These are phyloP conservation scores for Pristis pectinata DNA, from an alignment of 2,797 vertebrate genomes.

Conservation along the genomic window DNA sequence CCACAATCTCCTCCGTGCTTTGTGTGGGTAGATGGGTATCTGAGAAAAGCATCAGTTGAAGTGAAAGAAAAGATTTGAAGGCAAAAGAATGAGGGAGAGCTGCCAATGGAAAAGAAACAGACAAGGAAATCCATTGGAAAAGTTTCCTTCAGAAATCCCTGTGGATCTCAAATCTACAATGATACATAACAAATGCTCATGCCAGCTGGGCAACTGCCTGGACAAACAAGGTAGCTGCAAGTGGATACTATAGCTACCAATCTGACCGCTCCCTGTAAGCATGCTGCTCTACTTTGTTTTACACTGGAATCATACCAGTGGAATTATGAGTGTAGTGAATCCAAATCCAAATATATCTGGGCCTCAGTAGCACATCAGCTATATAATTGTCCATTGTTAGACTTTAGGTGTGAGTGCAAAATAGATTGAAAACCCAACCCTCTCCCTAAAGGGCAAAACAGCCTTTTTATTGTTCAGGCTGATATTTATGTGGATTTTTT, in stretches of 20 bases:
- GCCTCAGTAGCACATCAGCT: neutral
- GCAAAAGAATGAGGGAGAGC: neutral
- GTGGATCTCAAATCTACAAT: conserved; percentile 4
- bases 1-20: too few relatives aligned
- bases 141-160: conserved; percentile 26
- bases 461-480: neutral
- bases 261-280: conserved; percentile 18
- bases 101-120: conserved; percentile 30
- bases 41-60: conserved; percentile 24
- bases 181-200: neutral
- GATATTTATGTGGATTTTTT: neutral
- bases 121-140: conserved; percentile 29
- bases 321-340: conserved; percentile 30
- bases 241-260: conserved; percentile 21
- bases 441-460: neutral
- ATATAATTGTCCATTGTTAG: conserved; percentile 19
- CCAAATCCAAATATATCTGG: conserved; percentile 14
- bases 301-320: neutral
- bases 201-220: conserved; percentile 17
- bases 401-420: neutral
- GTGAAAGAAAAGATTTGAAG: conserved; percentile 13
- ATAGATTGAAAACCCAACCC: conserved; percentile 1
- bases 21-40: neutral
- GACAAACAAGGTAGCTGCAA: conserved; percentile 33
- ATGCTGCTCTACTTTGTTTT: conserved; percentile 9